These are phyloP conservation scores for Trematomus loennbergii DNA, from an alignment of 2,113 vertebrate species.

Conservation along the genomic window DNA sequence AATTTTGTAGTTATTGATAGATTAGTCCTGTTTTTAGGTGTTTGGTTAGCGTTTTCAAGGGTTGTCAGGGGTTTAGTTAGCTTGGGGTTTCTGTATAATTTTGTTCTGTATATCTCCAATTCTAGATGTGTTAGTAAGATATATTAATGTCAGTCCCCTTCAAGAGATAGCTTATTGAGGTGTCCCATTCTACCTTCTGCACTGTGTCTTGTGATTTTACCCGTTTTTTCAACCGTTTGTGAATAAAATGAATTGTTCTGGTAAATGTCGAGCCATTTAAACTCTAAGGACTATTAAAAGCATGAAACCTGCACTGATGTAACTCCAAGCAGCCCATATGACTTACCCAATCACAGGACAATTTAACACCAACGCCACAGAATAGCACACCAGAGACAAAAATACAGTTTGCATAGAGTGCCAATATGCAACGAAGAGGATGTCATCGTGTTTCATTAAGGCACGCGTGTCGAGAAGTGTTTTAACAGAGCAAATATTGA, in stretches of 20 bases:
- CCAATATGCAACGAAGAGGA: conserved; percentile 32
- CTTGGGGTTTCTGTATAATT: no score
- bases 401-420: conserved; percentile 33
- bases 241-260: not conserved
- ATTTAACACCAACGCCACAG: conserved; percentile 19
- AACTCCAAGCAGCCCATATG: conserved; percentile 21
- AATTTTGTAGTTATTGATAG: no score
- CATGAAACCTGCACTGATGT: conserved; percentile 5
- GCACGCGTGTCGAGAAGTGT: not conserved
- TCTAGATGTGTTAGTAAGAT: no score
- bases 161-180: no score
- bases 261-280: conserved; percentile 2
- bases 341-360: conserved; percentile 59
- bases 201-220: no score
- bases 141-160: no score
- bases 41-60: no score
- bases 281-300: conserved; percentile 15
- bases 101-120: no score
- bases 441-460: not conserved
- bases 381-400: conserved; percentile 22
- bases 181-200: no score
- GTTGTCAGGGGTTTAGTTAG: no score
- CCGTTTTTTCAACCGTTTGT: no score
- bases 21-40: no score
- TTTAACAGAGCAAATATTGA: not conserved